Evolutionary conservation across 2,113 vertebrate genomes (phyloP).

Genomic region (Anthoscopus minutus): DNA sequence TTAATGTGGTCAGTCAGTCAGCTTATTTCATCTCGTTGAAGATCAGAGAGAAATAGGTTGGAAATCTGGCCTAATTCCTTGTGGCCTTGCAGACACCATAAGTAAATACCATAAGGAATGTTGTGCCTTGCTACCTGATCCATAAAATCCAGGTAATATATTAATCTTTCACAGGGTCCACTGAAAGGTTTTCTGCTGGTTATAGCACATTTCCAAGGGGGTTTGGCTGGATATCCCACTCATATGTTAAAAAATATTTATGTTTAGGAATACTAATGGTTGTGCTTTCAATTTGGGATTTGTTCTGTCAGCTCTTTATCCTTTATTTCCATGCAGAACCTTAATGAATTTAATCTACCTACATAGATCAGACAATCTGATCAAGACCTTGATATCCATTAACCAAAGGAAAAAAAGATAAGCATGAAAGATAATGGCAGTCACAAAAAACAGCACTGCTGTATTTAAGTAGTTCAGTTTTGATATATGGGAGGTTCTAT

Average conservation of each 20-base stretch:
- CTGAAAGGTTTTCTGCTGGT: neutral
- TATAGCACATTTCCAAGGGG: neutral
- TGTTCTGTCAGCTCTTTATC: neutral
- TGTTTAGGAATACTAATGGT: neutral
- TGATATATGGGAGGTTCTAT: neutral
- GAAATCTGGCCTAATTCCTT: neutral
- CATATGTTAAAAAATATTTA: neutral
- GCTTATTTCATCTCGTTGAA: neutral
- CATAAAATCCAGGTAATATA: neutral
- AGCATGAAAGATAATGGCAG: neutral
- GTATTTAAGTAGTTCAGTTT: neutral
- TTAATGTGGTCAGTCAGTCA: neutral
- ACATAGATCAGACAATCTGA: neutral
- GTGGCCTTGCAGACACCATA: neutral
- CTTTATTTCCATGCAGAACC: neutral
- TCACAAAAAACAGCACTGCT: neutral
- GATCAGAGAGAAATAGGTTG: neutral
- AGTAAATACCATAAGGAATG: neutral
- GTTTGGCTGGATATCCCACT: neutral
- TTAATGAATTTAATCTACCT: neutral
- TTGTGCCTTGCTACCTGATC: neutral
- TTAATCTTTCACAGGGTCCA: neutral
- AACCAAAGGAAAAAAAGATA: neutral
- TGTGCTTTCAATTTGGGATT: accelerated
- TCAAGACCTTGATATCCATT: neutral